These are phyloP conservation scores for Penaeus monodon DNA, from an alignment of 2,888 invertebrate genomes.

Conservation along the genomic window DNA sequence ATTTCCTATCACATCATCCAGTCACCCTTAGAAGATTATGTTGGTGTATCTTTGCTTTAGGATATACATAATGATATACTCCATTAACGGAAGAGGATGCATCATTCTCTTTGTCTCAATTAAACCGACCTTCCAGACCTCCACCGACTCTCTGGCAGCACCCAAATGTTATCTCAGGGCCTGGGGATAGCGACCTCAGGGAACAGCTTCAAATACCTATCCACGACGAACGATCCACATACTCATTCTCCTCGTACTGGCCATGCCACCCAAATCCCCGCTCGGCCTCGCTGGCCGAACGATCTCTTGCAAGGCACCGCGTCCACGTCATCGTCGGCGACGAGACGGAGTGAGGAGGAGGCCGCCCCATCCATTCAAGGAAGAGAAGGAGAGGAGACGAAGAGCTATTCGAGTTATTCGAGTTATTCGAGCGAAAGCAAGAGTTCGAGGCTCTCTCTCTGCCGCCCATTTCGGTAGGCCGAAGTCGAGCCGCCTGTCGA, in stretches of 20 bases:
- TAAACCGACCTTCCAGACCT: slow-evolving; percentile 26
- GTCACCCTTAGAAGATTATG: not conserved
- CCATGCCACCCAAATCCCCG: slow-evolving; percentile 62
- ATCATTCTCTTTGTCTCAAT: not conserved
- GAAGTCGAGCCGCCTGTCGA: slow-evolving; percentile 5
- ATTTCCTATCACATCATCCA: not conserved
- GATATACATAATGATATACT: no score
- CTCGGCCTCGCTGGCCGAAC: slow-evolving; percentile 48
- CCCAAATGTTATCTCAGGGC: slow-evolving; percentile 55
- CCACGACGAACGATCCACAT: slow-evolving; percentile 27
- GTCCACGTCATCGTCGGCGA: slow-evolving; percentile 45
- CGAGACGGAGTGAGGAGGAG: slow-evolving; percentile 41
- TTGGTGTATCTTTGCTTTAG: no score
- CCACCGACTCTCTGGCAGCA: slow-evolving; percentile 59
- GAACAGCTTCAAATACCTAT: slow-evolving; percentile 29
- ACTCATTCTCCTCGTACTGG: slow-evolving; percentile 63
- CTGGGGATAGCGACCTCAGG: slow-evolving; percentile 49
- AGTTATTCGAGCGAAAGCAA: slow-evolving; percentile 38
- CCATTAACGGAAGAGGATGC: no score
- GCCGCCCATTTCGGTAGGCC: slow-evolving; percentile 23
- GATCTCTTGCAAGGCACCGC: slow-evolving; percentile 52
- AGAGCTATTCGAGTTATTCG: slow-evolving; percentile 22
- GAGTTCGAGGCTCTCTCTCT: slow-evolving; percentile 28
- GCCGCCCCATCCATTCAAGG: not conserved
- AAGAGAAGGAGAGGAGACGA: slow-evolving; percentile 36